Conservation (phyloP, 2,888 invertebrate species). For the Pseudococcus viburni region DNA sequence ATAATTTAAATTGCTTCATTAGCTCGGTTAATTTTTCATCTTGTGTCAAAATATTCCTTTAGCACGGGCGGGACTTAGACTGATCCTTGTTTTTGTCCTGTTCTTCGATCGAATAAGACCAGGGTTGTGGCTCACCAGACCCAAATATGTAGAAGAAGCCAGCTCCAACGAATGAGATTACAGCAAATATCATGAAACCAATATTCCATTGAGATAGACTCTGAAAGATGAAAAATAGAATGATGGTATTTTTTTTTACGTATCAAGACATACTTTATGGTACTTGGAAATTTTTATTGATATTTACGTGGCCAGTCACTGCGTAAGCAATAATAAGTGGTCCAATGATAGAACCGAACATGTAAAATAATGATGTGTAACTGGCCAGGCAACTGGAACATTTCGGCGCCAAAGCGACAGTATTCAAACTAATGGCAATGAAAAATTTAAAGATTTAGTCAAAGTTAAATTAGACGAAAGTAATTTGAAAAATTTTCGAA, state of each 20-base stretch:
- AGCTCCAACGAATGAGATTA: background rate
- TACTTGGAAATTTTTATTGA: background rate
- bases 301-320: background rate
- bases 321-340: background rate
- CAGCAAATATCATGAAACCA: background rate
- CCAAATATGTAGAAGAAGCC: background rate
- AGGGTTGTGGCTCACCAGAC: background rate
- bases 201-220: background rate
- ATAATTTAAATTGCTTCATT: no score
- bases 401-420: background rate
- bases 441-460: background rate
- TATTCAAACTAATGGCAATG: background rate
- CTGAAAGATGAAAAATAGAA: background rate
- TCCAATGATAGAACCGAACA: background rate
- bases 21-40: no score
- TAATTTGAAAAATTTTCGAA: background rate
- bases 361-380: background rate
- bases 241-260: background rate
- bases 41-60: no score
- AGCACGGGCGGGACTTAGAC: no score
- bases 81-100: conserved; percentile 67
- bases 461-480: background rate
- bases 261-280: background rate
- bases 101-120: background rate
- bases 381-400: background rate